These are phyloP conservation scores for Drosophila tsacasi DNA, from an alignment of 1,140 invertebrate species.

Conservation along the genomic window DNA sequence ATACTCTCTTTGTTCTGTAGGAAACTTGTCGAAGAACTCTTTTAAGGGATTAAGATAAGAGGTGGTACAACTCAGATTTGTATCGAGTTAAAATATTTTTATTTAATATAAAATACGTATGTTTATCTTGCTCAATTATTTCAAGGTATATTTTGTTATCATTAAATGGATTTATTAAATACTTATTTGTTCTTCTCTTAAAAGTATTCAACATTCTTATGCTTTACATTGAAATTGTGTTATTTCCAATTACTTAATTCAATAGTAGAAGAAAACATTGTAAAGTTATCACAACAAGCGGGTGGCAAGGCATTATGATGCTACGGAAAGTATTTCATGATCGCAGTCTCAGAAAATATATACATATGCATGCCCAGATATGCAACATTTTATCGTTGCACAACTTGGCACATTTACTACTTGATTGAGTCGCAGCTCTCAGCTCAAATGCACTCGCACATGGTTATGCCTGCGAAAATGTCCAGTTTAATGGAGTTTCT, in stretches of 20 bases:
- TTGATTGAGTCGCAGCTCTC: slow-evolving; percentile 14
- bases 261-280: neutral
- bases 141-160: neutral
- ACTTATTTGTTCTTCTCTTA: neutral
- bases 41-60: neutral
- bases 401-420: slow-evolving; percentile 23
- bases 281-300: neutral
- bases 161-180: neutral
- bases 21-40: neutral
- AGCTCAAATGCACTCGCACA: slow-evolving; percentile 7
- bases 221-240: no score
- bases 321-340: slow-evolving; percentile 14
- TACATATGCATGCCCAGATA: neutral
- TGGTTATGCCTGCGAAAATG: slow-evolving; percentile 14
- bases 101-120: neutral
- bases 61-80: neutral
- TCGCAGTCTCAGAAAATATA: neutral
- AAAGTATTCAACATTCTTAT: neutral
- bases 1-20: neutral
- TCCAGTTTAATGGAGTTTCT: slow-evolving; percentile 30
- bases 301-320: neutral
- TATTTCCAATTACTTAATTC: neutral
- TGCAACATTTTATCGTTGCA: slow-evolving; percentile 18
- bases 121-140: neutral
- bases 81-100: neutral